Percentiles rank a stretch among this genome's conserved stretches.
Conservation (phyloP, 2,888 invertebrate species). For the Nemurella pictetii region DNA sequence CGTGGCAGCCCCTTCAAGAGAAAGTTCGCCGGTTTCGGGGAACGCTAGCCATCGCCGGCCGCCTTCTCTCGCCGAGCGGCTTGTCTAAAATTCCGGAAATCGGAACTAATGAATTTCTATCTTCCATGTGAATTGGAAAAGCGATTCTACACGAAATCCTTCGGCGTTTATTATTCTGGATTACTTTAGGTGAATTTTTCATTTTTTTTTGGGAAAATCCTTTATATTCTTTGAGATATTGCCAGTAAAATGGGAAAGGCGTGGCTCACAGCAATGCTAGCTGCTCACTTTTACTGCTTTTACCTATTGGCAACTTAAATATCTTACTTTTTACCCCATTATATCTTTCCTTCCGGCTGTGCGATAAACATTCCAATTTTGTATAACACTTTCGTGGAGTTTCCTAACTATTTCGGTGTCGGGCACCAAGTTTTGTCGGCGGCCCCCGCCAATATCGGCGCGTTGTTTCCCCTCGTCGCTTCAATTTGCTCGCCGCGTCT, state of each 20-base stretch:
- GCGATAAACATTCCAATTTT: background rate
- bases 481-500: background rate
- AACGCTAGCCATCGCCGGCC: background rate
- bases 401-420: background rate
- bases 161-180: background rate
- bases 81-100: background rate
- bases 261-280: no score
- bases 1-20: background rate
- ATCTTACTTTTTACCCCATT: no score
- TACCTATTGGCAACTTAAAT: no score
- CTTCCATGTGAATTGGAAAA: background rate
- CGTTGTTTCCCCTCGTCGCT: background rate
- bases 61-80: background rate
- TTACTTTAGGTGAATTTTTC: background rate
- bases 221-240: no score
- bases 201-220: background rate
- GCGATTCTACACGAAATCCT: background rate
- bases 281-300: no score
- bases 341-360: background rate
- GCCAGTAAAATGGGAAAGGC: no score
- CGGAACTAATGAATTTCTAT: background rate
- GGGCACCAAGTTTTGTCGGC: background rate
- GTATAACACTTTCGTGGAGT: background rate
- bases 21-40: slow-evolving; percentile 5
- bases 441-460: background rate